phyloP scores from a whole-genome alignment of 2,797 vertebrate species.

The Simalia tracyae region DNA sequence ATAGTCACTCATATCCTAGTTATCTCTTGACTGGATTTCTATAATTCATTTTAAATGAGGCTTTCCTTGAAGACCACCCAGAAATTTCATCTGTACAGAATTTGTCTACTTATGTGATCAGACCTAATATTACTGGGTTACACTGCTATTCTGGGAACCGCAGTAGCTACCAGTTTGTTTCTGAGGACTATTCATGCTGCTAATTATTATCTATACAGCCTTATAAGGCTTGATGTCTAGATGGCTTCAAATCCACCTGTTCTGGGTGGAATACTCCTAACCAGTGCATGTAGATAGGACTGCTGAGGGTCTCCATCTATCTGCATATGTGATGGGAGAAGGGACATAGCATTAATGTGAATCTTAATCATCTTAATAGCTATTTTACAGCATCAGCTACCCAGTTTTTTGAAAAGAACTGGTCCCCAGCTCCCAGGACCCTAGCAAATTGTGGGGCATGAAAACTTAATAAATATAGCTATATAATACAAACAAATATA shows the following conservation, averaged over 20 bases:
- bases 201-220: neutral
- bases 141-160: too few species aligned
- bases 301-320: too few species aligned
- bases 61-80: neutral
- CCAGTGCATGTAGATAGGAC: too few species aligned
- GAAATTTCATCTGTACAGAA: too few species aligned
- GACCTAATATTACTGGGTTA: too few species aligned
- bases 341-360: neutral
- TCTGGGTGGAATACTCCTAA: too few species aligned
- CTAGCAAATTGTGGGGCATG: neutral
- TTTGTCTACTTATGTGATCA: too few species aligned
- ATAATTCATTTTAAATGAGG: neutral
- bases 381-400: neutral
- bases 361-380: neutral
- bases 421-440: neutral
- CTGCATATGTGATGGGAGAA: too few species aligned
- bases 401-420: neutral
- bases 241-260: too few species aligned
- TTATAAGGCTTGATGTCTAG: too few species aligned
- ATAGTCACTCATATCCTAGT: neutral
- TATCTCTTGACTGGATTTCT: neutral
- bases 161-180: too few species aligned
- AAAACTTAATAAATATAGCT: neutral
- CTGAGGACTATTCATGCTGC: neutral
- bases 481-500: neutral